phyloP scores from a whole-genome alignment of 2,888 invertebrate species.

The Sphaerophoria rueppellii region DNA sequence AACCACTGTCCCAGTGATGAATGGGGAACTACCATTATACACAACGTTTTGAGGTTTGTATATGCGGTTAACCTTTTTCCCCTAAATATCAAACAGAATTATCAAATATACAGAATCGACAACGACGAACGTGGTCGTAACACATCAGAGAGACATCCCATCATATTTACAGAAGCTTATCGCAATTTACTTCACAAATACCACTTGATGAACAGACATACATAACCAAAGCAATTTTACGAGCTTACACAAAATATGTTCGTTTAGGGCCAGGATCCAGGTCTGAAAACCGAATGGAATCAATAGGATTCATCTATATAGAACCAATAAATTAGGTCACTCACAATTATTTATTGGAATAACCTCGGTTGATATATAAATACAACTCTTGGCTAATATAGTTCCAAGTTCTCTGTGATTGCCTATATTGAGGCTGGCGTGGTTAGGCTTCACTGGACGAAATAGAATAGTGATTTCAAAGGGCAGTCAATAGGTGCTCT shows the following conservation, averaged over 20 bases:
- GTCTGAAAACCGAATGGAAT: conserved; percentile 8
- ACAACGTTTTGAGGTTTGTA: conserved; percentile 31
- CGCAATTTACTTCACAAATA: conserved; percentile 60
- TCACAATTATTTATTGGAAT: conserved; percentile 41
- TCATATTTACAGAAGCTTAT: conserved; percentile 35
- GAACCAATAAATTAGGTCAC: conserved; percentile 62
- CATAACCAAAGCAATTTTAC: conserved; percentile 5
- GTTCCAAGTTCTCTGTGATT: conserved; percentile 14
- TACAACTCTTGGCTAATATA: conserved; percentile 31
- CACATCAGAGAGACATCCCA: conserved; percentile 28
- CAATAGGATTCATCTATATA: conserved; percentile 58
- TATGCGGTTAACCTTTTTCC: conserved; percentile 41
- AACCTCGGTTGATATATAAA: conserved; percentile 42
- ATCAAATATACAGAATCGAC: conserved; percentile 30
- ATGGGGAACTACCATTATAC: conserved; percentile 4
- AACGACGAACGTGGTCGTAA: conserved; percentile 6
- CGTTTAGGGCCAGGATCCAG: conserved; percentile 9
- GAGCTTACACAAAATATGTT: not conserved
- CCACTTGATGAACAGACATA: conserved; percentile 42
- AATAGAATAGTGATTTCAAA: not conserved
- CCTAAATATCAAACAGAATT: conserved; percentile 44
- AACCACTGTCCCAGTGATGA: not conserved
- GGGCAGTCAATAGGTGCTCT: not conserved
- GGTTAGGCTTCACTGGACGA: not conserved
- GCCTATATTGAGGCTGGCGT: not conserved